These are phyloP conservation scores for Dryoscopus gambensis DNA, from an alignment of 2,113 vertebrate genomes.

Conservation along the genomic window DNA sequence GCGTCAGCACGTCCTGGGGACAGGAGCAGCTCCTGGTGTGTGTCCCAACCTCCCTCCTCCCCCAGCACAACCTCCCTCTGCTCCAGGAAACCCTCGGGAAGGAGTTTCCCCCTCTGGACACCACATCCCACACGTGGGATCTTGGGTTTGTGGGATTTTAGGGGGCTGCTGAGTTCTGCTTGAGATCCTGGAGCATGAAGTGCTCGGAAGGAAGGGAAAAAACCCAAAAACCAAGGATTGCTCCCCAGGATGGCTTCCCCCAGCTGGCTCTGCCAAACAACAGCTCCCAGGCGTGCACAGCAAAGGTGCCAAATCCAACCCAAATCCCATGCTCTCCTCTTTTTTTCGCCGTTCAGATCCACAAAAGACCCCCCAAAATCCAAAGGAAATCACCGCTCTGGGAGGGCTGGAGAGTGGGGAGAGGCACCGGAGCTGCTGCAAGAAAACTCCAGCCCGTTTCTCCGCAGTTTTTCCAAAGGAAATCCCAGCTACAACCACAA, in stretches of 20 bases:
- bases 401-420: too few relatives aligned
- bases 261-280: not conserved
- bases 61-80: not conserved
- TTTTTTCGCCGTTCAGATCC: not conserved
- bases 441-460: too few relatives aligned
- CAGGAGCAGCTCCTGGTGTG: not conserved
- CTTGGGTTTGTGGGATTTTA: accelerated
- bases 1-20: constrained; percentile 82
- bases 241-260: not conserved
- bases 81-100: not conserved
- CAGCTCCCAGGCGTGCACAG: accelerated
- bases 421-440: too few relatives aligned
- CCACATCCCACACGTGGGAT: not conserved
- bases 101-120: too few relatives aligned
- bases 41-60: not conserved
- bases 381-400: not conserved
- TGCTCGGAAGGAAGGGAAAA: not conserved
- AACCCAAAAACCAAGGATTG: accelerated
- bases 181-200: not conserved
- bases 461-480: too few relatives aligned
- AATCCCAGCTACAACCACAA: not conserved
- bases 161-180: not conserved
- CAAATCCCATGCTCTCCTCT: not conserved
- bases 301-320: accelerated
- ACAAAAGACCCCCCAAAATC: accelerated